Evolutionary conservation across 2,888 invertebrate genomes (phyloP).

Genomic region (Acanthosepion esculentum): DNA sequence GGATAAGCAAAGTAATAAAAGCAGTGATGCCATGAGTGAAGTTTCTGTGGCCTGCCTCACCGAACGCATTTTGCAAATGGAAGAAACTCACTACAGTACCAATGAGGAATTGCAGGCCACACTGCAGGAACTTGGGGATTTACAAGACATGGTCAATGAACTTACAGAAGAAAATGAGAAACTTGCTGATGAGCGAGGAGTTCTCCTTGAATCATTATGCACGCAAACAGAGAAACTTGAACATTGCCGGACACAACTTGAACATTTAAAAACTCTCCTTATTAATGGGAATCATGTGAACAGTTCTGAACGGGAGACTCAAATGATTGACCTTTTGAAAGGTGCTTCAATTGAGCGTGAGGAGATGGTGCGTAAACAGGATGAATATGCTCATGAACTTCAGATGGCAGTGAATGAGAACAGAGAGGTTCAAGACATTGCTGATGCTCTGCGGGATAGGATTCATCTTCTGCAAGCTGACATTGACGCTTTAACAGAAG

Average conservation of each 20-base stretch:
- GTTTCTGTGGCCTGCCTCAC: conserved; percentile 89
- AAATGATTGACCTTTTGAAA: conserved; percentile 87
- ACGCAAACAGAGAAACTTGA: conserved; percentile 93
- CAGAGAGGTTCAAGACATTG: conserved; percentile 65
- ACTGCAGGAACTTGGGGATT: conserved; percentile 90
- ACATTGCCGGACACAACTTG: conserved; percentile 88
- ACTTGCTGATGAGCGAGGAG: conserved; percentile 89
- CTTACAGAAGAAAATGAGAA: conserved; percentile 91
- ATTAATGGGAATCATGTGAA: conserved; percentile 72
- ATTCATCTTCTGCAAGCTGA: conserved; percentile 82
- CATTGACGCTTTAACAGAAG: conserved; percentile 82
- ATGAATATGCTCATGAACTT: conserved; percentile 84
- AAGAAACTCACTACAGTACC: conserved; percentile 85
- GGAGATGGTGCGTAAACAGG: conserved; percentile 80
- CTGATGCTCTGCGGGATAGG: conserved; percentile 81
- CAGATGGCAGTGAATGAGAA: conserved; percentile 74
- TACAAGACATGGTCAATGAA: conserved; percentile 89
- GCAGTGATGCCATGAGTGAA: conserved; percentile 82
- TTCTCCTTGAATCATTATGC: conserved; percentile 90
- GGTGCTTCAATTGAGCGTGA: conserved; percentile 73
- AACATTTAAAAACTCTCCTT: conserved; percentile 85
- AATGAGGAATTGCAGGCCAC: conserved; percentile 84
- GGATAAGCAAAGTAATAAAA: conserved; percentile 92
- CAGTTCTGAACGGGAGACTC: conserved; percentile 76
- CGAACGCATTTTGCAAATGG: conserved; percentile 94